Conservation (phyloP, 2,888 invertebrate genomes). For the Ypsolopha scabrella region DNA sequence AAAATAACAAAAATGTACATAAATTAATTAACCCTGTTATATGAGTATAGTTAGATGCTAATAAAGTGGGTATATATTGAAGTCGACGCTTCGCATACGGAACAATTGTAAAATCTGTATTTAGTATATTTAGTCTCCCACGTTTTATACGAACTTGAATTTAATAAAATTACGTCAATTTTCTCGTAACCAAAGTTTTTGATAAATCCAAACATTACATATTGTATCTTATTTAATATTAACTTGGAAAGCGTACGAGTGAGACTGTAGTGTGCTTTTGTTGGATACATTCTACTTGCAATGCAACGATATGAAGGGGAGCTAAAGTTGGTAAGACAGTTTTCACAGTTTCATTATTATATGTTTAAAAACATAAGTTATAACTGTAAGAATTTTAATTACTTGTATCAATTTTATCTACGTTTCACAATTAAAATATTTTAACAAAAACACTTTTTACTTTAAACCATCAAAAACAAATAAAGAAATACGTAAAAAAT, state of each 20-base stretch:
- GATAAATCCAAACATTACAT: constrained; percentile 33
- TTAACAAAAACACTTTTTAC: constrained; percentile 43
- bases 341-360: constrained; percentile 63
- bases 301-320: background rate
- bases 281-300: background rate
- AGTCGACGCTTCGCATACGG: constrained; percentile 9
- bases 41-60: constrained; percentile 4
- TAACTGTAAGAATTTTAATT: constrained; percentile 66
- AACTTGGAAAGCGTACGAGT: constrained; percentile 28
- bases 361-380: constrained; percentile 53
- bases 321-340: constrained; percentile 54
- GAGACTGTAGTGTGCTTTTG: constrained; percentile 32
- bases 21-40: constrained; percentile 15
- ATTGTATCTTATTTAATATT: constrained; percentile 31
- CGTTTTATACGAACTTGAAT: constrained; percentile 42
- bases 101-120: constrained; percentile 5
- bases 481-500: too few species aligned
- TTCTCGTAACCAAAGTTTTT: constrained; percentile 50
- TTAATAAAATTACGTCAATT: constrained; percentile 58
- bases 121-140: constrained; percentile 5
- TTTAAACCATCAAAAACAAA: too few species aligned
- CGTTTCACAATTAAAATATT: constrained; percentile 70
- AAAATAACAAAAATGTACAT: constrained; percentile 20
- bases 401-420: constrained; percentile 71
- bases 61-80: background rate